Base-by-base conservation (phyloP, 1,140 invertebrate genomes). In the Lepidostoma basale region DNA sequence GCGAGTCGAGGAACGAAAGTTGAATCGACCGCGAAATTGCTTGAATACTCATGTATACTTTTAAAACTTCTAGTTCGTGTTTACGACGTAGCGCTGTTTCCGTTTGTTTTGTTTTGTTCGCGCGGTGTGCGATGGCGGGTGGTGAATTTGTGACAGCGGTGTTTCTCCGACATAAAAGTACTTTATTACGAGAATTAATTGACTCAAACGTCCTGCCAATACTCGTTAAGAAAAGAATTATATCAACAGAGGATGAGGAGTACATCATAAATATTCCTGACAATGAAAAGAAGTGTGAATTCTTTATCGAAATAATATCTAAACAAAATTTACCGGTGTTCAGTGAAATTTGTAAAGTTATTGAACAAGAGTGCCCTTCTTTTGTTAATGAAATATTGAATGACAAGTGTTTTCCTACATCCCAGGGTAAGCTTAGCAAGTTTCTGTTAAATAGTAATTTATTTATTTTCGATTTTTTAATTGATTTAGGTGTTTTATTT, bases 231-330 rank as follows among this genome's bases (percentile, higher is more conserved):
- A 82, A 81, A 69, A 78, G 80, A 44, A 74, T 83, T 47, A 77
- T 83, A 56, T 79, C 74, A 75, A 68, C 81, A 23, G 77, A 76
- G 47, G 81, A 83, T 70, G 75, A 82, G 49, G 80, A 83, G 72
- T 76, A 78, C 60, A 81, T 83, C 70, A 78, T 78, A 2, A 77
- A 79, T 77, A 78, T 79, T 9, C 67, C 74, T 36, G 79, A 81
- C 68, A 74, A 75, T 74, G 81, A 83, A 69, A 70, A 70, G 45
- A 83, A 83, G 77, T 83, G 81, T 73, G 80, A 81, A 76, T 79
- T 77, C 74, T 83, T 83, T 67, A 77, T 83, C 62, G 79, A 82
- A 73, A 75, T 80, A 80, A 78, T 83, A 78, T 75, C 80, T 77
- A 83, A 83, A 81, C 79, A 82, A 77, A 79, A 76, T 76, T 76